Conservation (phyloP, 2,888 invertebrate species). For the Xanthorhoe designata region DNA sequence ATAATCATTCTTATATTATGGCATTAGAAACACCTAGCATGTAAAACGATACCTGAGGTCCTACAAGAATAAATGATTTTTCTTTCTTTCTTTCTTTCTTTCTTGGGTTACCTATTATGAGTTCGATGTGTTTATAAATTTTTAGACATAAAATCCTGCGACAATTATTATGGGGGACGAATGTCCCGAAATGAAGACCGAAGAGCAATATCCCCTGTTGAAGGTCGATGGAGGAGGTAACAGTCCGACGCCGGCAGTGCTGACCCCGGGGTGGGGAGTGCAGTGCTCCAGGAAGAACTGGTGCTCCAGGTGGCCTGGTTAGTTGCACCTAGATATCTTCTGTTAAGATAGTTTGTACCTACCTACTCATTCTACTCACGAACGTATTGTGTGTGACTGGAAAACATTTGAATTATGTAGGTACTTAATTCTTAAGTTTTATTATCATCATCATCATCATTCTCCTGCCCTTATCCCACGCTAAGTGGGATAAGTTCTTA, state of each 20-base stretch:
- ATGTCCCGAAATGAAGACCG: constrained; percentile 55
- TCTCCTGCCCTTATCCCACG: no score
- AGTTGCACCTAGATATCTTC: constrained; percentile 20
- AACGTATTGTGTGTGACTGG: no score
- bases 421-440: no score
- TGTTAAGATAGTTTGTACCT: neutral
- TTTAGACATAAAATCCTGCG: constrained; percentile 1
- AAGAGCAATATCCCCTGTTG: constrained; percentile 71
- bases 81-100: no score
- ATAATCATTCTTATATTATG: no score
- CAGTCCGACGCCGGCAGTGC: constrained; percentile 43
- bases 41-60: no score
- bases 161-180: constrained; percentile 62
- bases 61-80: no score
- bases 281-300: constrained; percentile 60
- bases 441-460: no score
- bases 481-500: no score
- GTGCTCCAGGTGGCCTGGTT: constrained; percentile 72
- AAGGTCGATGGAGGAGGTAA: constrained; percentile 68
- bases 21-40: no score
- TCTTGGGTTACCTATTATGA: no score
- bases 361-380: neutral
- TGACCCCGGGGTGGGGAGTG: constrained; percentile 59
- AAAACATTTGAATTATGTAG: no score
- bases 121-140: neutral